Conservation (phyloP, 92 coral and sea anemone genomes). For the Parazoanthus atlanticus region DNA sequence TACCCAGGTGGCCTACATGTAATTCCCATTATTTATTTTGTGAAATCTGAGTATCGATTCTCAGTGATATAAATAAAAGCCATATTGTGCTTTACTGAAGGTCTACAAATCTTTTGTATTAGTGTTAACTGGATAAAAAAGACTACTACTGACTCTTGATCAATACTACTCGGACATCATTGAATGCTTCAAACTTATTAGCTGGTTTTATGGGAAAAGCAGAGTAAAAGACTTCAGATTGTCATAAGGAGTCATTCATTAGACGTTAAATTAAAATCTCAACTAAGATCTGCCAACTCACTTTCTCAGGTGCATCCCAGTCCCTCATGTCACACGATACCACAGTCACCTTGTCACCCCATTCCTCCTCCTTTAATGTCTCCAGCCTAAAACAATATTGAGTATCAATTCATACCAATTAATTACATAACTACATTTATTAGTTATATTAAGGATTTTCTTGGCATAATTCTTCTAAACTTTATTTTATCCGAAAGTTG, state of each 20-base stretch:
- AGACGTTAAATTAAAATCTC: neutral
- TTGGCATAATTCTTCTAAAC: neutral
- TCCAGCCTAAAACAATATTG: constrained; percentile 66
- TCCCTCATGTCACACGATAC: constrained; percentile 99
- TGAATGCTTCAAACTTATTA: neutral
- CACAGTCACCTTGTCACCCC: constrained; percentile 92
- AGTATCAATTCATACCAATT: neutral
- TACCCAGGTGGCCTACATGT: no score
- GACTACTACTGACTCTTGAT: no score
- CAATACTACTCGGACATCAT: no score
- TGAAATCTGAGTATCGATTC: no score
- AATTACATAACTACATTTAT: no score
- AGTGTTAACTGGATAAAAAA: neutral
- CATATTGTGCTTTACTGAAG: no score
- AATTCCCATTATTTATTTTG: no score
- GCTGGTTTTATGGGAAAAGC: neutral
- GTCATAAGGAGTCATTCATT: neutral
- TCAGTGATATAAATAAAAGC: no score
- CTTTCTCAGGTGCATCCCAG: constrained; percentile 98
- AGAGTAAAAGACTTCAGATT: neutral
- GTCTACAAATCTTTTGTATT: no score
- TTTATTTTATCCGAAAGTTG: neutral
- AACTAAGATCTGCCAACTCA: neutral
- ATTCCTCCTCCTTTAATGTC: constrained; percentile 88
- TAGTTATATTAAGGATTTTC: no score